These are phyloP conservation scores for Sicus ferrugineus DNA, from an alignment of 2,888 invertebrate genomes.

Conservation along the genomic window DNA sequence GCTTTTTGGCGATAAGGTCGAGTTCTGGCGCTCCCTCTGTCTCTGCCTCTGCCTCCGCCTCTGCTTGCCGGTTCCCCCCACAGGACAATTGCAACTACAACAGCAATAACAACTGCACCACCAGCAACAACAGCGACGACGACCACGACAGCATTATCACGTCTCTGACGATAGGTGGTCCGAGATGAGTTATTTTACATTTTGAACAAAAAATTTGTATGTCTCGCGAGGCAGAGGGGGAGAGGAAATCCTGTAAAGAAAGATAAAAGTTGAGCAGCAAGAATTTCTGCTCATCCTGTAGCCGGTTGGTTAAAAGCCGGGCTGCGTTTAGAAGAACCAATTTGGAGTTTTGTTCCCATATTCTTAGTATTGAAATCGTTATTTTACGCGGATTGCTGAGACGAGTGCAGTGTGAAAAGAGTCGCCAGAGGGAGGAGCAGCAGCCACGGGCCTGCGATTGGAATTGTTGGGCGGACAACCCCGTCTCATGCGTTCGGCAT, in stretches of 20 bases:
- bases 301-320: too few relatives aligned
- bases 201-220: conserved; percentile 38
- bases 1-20: too few relatives aligned
- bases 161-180: conserved; percentile 39
- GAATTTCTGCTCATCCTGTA: too few relatives aligned
- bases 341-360: too few relatives aligned
- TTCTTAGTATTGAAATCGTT: conserved; percentile 13
- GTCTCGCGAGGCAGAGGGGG: conserved; percentile 16
- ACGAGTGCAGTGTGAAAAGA: background rate
- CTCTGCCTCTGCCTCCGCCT: background rate
- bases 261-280: conserved; percentile 1
- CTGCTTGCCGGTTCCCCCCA: background rate
- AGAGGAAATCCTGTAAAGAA: conserved; percentile 20
- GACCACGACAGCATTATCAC: background rate
- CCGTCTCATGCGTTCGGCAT: too few relatives aligned
- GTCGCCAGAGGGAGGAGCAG: background rate
- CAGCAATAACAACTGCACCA: background rate
- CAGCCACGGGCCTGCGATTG: background rate
- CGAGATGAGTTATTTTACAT: conserved; percentile 44
- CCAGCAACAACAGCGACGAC: background rate
- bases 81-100: conserved; percentile 13
- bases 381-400: conserved; percentile 19
- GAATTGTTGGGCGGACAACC: background rate
- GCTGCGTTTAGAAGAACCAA: too few relatives aligned
- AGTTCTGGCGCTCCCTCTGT: background rate